Conservation (phyloP, 2,113 vertebrate genomes). For the Nothoprocta perdicaria region DNA sequence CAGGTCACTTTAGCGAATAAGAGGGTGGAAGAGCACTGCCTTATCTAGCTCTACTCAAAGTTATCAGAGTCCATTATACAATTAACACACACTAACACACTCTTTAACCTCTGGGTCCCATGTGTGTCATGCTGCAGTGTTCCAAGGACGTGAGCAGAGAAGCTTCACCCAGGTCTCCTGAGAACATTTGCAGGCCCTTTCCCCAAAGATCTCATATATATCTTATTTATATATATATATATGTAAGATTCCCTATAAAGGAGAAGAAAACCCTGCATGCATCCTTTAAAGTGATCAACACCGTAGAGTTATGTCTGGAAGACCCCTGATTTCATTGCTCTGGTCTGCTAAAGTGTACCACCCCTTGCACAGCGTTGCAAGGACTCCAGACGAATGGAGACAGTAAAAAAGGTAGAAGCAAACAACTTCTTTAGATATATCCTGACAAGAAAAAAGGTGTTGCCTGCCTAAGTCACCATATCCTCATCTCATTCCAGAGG, state of each 20-base stretch:
- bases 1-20: background rate
- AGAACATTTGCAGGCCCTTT: background rate
- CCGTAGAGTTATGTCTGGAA: background rate
- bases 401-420: background rate
- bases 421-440: background rate
- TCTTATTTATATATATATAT: no score
- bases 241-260: background rate
- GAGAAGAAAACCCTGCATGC: background rate
- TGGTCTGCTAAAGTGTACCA: no score
- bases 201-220: rapidly evolving
- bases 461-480: background rate
- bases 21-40: background rate
- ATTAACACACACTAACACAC: background rate
- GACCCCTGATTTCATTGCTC: background rate
- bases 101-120: background rate
- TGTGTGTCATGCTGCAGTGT: background rate
- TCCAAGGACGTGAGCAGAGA: background rate
- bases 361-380: background rate
- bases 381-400: background rate
- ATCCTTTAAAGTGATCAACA: background rate
- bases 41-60: background rate
- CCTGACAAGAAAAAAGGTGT: background rate
- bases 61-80: background rate
- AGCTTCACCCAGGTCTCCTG: background rate
- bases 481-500: background rate